Percentiles rank a stretch among this genome's conserved stretches.
phyloP scores from a whole-genome alignment of 2,888 invertebrate species.

The Sminthurinus aureus region DNA sequence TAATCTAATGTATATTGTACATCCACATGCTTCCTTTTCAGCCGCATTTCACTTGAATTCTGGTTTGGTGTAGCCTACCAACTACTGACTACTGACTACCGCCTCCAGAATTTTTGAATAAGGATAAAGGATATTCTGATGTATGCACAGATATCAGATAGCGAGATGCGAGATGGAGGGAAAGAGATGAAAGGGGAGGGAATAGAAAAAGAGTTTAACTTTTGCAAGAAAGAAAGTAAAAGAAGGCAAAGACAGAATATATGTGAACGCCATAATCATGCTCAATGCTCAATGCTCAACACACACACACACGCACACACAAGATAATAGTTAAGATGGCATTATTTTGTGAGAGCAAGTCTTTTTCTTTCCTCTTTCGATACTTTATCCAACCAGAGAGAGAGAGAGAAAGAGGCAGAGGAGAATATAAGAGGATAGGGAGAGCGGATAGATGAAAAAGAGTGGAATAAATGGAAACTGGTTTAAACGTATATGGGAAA shows the following conservation, averaged over 20 bases:
- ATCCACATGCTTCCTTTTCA: too few relatives aligned
- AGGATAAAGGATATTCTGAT: not conserved
- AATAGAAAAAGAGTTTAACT: constrained; percentile 27
- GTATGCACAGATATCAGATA: not conserved
- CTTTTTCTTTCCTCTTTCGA: constrained; percentile 26
- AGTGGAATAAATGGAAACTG: constrained; percentile 34
- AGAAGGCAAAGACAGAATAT: constrained; percentile 9
- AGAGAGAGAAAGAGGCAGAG: constrained; percentile 27
- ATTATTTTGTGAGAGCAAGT: constrained; percentile 44
- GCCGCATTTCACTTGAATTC: too few relatives aligned
- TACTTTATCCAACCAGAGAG: constrained; percentile 42
- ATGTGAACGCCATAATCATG: constrained; percentile 23
- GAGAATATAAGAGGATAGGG: constrained; percentile 21
- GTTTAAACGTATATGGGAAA: constrained; percentile 30
- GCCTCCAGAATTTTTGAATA: not conserved
- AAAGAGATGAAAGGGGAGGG: constrained; percentile 10
- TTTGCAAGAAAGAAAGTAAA: constrained; percentile 22
- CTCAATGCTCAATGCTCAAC: too few relatives aligned
- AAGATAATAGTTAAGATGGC: constrained; percentile 33
- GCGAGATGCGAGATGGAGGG: constrained; percentile 4
- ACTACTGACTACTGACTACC: not conserved
- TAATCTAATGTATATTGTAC: not conserved
- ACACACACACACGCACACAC: not conserved
- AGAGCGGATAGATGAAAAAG: constrained; percentile 36
- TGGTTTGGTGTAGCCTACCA: not conserved